phyloP scores from a whole-genome alignment of 2,797 vertebrate genomes.

The Pseudopleuronectes americanus region DNA sequence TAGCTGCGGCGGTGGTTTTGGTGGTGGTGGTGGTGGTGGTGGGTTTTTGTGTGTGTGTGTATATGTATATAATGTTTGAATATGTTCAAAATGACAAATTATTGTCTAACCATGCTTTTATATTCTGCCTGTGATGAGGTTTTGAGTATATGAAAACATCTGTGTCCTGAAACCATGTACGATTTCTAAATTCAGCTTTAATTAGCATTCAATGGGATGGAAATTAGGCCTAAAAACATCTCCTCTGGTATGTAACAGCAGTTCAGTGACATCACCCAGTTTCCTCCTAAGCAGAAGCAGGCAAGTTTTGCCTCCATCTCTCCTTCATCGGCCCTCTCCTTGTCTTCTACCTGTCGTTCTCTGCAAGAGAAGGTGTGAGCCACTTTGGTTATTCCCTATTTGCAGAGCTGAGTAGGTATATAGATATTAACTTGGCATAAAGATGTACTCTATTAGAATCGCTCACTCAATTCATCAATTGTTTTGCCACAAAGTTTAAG shows the following conservation, averaged over 20 bases:
- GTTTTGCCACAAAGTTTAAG: neutral
- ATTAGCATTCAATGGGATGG: too few species aligned
- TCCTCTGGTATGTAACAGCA: too few species aligned
- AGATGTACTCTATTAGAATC: neutral
- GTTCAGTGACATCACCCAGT: neutral
- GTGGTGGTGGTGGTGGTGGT: constrained; percentile 63
- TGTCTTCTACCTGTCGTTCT: neutral
- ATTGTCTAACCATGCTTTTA: constrained; percentile 22
- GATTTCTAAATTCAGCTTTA: neutral
- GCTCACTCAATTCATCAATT: neutral
- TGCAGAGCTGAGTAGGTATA: too few species aligned
- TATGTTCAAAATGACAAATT: constrained; percentile 19
- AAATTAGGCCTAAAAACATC: too few species aligned
- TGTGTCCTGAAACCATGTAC: constrained; percentile 72
- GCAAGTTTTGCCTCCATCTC: neutral
- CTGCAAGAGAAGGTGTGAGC: too few species aligned
- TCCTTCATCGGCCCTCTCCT: neutral
- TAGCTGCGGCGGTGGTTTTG: constrained; percentile 34
- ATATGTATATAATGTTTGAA: constrained; percentile 32
- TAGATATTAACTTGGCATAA: too few species aligned
- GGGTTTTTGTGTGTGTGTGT: constrained; percentile 8
- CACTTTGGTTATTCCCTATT: too few species aligned
- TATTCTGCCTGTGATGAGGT: constrained; percentile 20
- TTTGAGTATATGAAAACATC: constrained; percentile 59
- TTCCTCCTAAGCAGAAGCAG: too few species aligned